These are phyloP conservation scores for Lasioglossum calceatum DNA, from an alignment of 2,888 invertebrate genomes.

Conservation along the genomic window DNA sequence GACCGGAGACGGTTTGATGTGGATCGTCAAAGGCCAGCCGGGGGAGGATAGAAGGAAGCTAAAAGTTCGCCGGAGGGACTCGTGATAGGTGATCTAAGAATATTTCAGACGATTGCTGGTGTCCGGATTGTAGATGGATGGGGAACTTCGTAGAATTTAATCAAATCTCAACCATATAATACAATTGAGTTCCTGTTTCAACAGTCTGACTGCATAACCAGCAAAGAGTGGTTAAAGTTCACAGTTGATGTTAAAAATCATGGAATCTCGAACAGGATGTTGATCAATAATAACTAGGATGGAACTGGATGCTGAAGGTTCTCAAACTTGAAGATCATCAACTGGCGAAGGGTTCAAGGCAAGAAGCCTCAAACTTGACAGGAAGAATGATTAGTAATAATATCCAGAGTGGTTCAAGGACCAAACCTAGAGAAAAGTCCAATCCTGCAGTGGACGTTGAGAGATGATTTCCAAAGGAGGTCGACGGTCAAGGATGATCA, in stretches of 20 bases:
- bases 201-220: no score
- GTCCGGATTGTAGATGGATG: neutral
- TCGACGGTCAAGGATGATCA: conserved; percentile 10
- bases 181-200: neutral
- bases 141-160: neutral
- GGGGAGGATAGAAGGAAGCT: neutral
- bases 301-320: neutral
- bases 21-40: neutral
- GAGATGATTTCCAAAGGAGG: neutral
- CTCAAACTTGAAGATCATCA: neutral
- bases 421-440: neutral
- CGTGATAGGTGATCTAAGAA: neutral
- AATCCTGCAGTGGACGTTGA: neutral
- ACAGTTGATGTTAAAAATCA: no score
- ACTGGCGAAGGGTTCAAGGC: neutral
- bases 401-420: neutral
- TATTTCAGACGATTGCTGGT: neutral
- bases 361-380: neutral
- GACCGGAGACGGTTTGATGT: neutral
- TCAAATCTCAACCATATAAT: neutral
- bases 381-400: neutral
- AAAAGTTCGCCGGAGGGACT: neutral
- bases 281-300: neutral
- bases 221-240: no score
- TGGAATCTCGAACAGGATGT: neutral